Evolutionary conservation across 2,888 invertebrate genomes (phyloP), one percentile per base, ranked within the genome.

Genomic region (Caenorhabditis japonica): DNA sequence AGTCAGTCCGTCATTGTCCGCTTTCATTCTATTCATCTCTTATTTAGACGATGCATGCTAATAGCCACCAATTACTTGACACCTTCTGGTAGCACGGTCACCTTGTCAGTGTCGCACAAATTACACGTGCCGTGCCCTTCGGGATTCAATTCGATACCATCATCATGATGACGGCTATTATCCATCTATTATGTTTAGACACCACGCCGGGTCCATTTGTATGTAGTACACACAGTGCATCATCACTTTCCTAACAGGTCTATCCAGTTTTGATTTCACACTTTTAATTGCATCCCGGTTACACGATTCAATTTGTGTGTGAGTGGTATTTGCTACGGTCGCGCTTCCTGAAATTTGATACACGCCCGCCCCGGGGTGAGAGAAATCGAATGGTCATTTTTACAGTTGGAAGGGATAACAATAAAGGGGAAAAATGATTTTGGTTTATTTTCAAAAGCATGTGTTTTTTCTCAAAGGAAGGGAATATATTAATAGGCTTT

Each of bases 111-210:
- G 49, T 53, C 49, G 55, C 55, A 55, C 53, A 64, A 43, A 41
- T 46, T 51, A 62, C 46, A 38, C 55, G 53, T n/a, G 23, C 27
- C 30, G 23, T 30, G 17, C 41, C 36, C 34, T 25, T 4, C 36
- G 33, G 51, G 52, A 41, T 43, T 30, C 64, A 64, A 55, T 56
- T 64, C n/a, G n/a, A n/a, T n/a, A n/a, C n/a, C n/a, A n/a, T n/a
- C n/a, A n/a, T n/a, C n/a, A n/a, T n/a, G n/a, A 64, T 49, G 46
- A 64, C 55, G 55, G 55, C 64, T 64, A 64, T 64, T 64, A 64
- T 64, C 55, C n/a, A n/a, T 64, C 62, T 64, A 64, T 64, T 64
- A 56, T 64, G 56, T 64, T 64, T 64, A 64, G 64, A 64, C 55
- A 30, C 30, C 19, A 13, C 17, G 30, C 17, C 27, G 4, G 21